phyloP scores from a whole-genome alignment of 2,888 invertebrate genomes.

The Synergus gifuensis region DNA sequence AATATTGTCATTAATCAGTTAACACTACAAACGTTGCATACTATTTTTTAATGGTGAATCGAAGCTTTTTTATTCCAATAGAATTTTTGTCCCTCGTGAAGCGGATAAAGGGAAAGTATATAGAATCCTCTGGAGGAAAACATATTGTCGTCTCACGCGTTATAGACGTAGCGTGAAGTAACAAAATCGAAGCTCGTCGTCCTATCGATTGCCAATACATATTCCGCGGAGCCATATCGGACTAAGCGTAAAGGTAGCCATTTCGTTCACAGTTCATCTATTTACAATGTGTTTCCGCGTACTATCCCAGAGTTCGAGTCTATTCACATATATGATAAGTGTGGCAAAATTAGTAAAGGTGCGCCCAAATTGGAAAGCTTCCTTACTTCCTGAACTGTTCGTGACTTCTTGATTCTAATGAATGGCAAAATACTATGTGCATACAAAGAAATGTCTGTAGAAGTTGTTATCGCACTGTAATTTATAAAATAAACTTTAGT shows the following conservation, averaged over 20 bases:
- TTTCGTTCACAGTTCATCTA: conserved; percentile 68
- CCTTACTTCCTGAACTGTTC: background rate
- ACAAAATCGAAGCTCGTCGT: conserved; percentile 28
- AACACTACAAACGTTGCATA: background rate
- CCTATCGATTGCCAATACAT: conserved; percentile 70
- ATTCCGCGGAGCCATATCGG: conserved; percentile 63
- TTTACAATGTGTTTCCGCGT: conserved; percentile 68
- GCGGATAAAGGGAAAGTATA: conserved; percentile 16
- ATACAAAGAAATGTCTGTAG: background rate
- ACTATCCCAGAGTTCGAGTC: conserved; percentile 52
- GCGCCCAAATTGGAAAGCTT: conserved; percentile 4
- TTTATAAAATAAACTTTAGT: too few species aligned
- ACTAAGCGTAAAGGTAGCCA: conserved; percentile 69
- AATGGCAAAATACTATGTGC: background rate
- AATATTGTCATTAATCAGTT: background rate
- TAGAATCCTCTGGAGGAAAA: conserved; percentile 22
- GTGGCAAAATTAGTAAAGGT: conserved; percentile 26
- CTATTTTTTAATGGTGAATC: background rate
- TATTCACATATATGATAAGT: conserved; percentile 15
- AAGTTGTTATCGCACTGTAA: background rate
- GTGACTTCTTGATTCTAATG: background rate
- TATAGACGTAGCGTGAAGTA: conserved; percentile 10
- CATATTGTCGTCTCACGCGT: conserved; percentile 19
- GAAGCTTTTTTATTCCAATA: background rate
- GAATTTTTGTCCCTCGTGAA: background rate